Evolutionary conservation across 2,888 invertebrate genomes (phyloP).

Genomic region (Drosophila putrida): DNA sequence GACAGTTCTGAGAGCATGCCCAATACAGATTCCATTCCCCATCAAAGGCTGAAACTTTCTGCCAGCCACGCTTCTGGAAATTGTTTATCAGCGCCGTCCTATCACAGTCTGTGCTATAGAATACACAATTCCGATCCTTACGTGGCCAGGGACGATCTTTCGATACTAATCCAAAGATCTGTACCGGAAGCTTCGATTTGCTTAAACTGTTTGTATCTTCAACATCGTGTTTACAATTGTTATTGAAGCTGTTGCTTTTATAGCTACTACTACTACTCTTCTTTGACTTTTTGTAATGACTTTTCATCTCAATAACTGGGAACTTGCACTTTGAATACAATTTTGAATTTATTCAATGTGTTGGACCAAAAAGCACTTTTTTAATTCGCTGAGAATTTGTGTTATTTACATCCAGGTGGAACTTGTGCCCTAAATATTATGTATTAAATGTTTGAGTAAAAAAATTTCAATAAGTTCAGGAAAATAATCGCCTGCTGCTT

Average conservation of each 20-base stretch:
- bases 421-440: background rate
- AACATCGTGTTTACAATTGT: slow-evolving; percentile 13
- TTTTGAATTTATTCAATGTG: slow-evolving; percentile 32
- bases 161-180: slow-evolving; percentile 22
- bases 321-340: slow-evolving; percentile 8
- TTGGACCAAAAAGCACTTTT: slow-evolving; percentile 2
- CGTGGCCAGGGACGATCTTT: slow-evolving; percentile 23
- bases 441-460: background rate
- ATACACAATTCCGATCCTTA: slow-evolving; percentile 39
- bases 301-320: slow-evolving; percentile 19
- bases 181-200: slow-evolving; percentile 6
- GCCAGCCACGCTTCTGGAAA: slow-evolving; percentile 96
- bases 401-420: slow-evolving; percentile 9
- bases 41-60: slow-evolving; percentile 90
- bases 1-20: slow-evolving; percentile 96
- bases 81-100: slow-evolving; percentile 96
- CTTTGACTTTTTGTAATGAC: slow-evolving; percentile 16
- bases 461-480: background rate
- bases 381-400: slow-evolving; percentile 24
- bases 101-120: slow-evolving; percentile 88
- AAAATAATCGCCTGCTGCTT: slow-evolving; percentile 31
- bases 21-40: slow-evolving; percentile 99
- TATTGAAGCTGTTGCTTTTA: slow-evolving; percentile 6
- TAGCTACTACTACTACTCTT: slow-evolving; percentile 4
- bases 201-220: slow-evolving; percentile 5